These are phyloP conservation scores for Hyaena hyaena DNA, from an alignment of 2,113 vertebrate genomes.

Conservation along the genomic window DNA sequence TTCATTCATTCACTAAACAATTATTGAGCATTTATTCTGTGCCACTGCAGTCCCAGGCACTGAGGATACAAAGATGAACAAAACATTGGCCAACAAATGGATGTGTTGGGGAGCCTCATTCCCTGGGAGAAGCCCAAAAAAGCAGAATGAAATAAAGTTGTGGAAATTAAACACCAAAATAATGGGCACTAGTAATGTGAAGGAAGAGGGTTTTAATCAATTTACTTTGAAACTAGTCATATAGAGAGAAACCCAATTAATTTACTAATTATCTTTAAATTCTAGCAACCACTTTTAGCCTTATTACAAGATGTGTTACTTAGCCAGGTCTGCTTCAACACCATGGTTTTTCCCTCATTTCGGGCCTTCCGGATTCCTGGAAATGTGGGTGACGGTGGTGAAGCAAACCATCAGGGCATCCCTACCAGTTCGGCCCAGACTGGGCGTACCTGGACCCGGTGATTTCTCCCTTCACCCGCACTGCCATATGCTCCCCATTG, in stretches of 20 bases:
- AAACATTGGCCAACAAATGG: background rate
- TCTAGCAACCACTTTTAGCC: slow-evolving; percentile 1
- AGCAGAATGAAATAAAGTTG: background rate
- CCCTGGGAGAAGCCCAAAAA: background rate
- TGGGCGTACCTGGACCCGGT: accelerated
- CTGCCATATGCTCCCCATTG: background rate
- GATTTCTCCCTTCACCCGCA: background rate
- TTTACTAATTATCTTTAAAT: slow-evolving; percentile 43
- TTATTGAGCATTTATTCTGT: background rate
- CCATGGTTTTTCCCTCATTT: background rate
- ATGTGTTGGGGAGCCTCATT: background rate
- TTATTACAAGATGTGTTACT: background rate
- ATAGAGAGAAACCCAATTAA: slow-evolving; percentile 12
- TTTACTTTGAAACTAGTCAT: background rate
- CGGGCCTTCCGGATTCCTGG: background rate
- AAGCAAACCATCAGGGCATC: background rate
- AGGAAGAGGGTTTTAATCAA: background rate
- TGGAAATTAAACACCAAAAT: background rate
- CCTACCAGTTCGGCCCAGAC: background rate
- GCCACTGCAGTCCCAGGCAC: background rate
- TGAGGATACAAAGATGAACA: background rate
- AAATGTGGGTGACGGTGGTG: background rate
- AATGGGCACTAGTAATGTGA: background rate
- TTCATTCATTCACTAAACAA: background rate
- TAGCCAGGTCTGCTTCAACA: background rate